These are phyloP conservation scores for Hipparchia sbordonii DNA, from an alignment of 2,888 invertebrate genomes.

Conservation along the genomic window DNA sequence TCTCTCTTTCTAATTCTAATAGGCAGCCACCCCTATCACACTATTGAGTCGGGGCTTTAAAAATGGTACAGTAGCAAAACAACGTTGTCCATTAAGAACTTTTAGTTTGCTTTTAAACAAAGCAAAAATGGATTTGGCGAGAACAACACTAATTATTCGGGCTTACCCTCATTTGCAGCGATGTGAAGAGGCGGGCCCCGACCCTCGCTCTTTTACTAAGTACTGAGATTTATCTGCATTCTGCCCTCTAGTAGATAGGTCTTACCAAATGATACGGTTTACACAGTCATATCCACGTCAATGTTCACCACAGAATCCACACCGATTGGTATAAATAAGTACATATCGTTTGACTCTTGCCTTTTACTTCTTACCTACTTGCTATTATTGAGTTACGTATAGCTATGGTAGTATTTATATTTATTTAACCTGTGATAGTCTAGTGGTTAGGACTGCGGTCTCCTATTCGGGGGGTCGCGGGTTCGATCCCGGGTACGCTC, in stretches of 20 bases:
- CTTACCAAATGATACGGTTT: slow-evolving; percentile 11
- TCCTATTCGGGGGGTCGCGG: too few relatives aligned
- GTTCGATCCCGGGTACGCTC: too few relatives aligned
- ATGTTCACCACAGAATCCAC: background rate
- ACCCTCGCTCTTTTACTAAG: slow-evolving; percentile 6
- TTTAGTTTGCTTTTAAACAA: slow-evolving; percentile 32
- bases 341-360: too few relatives aligned
- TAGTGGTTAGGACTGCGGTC: too few relatives aligned
- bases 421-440: too few relatives aligned
- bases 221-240: slow-evolving; percentile 13
- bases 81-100: slow-evolving; percentile 1
- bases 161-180: slow-evolving; percentile 14
- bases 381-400: background rate
- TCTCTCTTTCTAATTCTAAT: background rate
- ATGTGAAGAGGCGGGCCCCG: slow-evolving; percentile 6
- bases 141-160: slow-evolving; percentile 11
- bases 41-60: background rate
- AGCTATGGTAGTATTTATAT: too few relatives aligned
- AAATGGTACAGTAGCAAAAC: background rate
- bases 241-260: slow-evolving; percentile 13
- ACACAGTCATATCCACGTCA: background rate
- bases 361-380: background rate
- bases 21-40: background rate
- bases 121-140: background rate
- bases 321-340: background rate